Evolutionary conservation across 1,140 invertebrate species (phyloP), one percentile per base, ranked within the genome.

Genomic region (Cecropterus lyciades): DNA sequence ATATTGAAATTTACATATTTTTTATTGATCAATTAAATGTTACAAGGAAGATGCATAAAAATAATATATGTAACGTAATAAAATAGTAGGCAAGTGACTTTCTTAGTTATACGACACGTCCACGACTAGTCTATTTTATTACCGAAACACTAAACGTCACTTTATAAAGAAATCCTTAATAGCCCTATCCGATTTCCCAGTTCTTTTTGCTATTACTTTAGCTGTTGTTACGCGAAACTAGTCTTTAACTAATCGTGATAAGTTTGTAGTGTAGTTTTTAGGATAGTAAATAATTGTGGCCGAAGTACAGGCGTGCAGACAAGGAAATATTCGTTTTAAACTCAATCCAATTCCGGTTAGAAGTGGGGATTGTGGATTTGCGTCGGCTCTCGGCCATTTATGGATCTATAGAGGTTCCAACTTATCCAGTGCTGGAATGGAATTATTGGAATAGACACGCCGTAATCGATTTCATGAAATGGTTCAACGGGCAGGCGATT

Each of bases 271-370:
- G 5, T 27, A 27, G 9, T 37, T 52, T 24, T 27, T 10, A 27
- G 17, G 42, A 52, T 2, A 17, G 48, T n/a, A 43, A 49, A 6
- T 3, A 17, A 43, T 8, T 5, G 16, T 52, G 33, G 60, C 20
- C 8, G 17, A 14, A 11, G 60, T 63, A 63, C 60, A 43, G 40
- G 49, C 33, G 60, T 30, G 60, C 60, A 52, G 48, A 63, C 60
- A 63, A 63, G 60, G 37, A 63, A 62, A 63, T 63, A 63, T 63
- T 52, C 60, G 48, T 63, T 63, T 62, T 52, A 42, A 63, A 63
- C 59, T 63, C 48, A 63, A 63, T 63, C 59, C 48, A 63, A 63
- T 63, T 63, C 59, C 48, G 49, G 59, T 63, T 63, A 63, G 59
- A 52, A 63, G 59, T 52, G 16, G 59, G 48, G 59, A 63, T 63